Evolutionary conservation across 2,888 invertebrate species (phyloP).

Genomic region (Pandemis heparana): DNA sequence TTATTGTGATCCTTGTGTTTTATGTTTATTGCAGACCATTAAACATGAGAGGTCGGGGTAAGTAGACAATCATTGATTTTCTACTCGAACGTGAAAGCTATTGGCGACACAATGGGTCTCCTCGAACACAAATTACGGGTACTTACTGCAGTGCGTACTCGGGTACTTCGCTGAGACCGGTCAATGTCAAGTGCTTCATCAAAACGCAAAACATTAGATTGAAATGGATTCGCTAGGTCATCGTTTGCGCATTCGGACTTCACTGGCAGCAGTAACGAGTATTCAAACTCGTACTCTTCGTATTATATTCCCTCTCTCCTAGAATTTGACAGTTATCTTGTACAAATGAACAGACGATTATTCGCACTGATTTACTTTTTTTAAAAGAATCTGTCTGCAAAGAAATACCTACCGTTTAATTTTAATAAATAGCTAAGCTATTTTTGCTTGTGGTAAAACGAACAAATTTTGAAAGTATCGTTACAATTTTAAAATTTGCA

Average conservation of each 20-base stretch:
- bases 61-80: slow-evolving; percentile 42
- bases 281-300: neutral
- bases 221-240: neutral
- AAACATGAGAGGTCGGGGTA: slow-evolving; percentile 34
- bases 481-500: too few relatives aligned
- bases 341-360: too few relatives aligned
- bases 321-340: too few relatives aligned
- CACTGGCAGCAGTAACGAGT: neutral
- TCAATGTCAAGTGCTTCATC: slow-evolving; percentile 17
- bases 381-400: too few relatives aligned
- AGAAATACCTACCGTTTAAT: too few relatives aligned
- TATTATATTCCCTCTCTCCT: neutral
- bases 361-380: too few relatives aligned
- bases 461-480: too few relatives aligned
- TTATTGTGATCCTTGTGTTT: slow-evolving; percentile 30
- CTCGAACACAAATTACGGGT: slow-evolving; percentile 36
- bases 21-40: slow-evolving; percentile 39
- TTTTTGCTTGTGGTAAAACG: too few relatives aligned
- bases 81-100: slow-evolving; percentile 38
- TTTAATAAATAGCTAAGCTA: too few relatives aligned
- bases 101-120: slow-evolving; percentile 34
- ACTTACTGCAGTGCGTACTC: slow-evolving; percentile 21
- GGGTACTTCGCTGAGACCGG: slow-evolving; percentile 5
- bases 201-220: neutral
- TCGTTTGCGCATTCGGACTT: neutral